Evolutionary conservation across 2,797 vertebrate species (phyloP).

Genomic region (Cichlasoma orientale): DNA sequence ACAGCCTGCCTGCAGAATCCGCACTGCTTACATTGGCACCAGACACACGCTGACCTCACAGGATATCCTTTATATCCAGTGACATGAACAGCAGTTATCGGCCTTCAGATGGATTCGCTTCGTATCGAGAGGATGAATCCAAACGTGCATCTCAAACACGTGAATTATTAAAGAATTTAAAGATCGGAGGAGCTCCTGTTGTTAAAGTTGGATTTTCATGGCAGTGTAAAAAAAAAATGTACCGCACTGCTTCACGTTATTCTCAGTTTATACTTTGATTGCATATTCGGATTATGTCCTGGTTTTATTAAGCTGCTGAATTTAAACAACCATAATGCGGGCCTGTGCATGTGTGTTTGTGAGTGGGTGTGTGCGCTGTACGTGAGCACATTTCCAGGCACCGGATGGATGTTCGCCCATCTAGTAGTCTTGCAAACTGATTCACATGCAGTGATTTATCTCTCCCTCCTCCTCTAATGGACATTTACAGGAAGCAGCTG

Average conservation of each 20-base stretch:
- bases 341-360: no score
- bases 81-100: fast-evolving
- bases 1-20: fast-evolving
- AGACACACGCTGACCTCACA: background rate
- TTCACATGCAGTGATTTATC: conserved; percentile 2
- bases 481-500: conserved; percentile 9
- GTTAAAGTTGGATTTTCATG: no score
- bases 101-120: background rate
- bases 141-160: no score
- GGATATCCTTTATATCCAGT: background rate
- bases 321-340: background rate
- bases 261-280: background rate
- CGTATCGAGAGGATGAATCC: background rate
- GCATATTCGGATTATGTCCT: background rate
- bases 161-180: no score
- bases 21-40: background rate
- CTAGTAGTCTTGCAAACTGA: background rate
- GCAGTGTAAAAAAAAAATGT: no score
- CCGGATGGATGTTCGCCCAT: background rate
- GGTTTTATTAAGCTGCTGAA: background rate
- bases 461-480: background rate
- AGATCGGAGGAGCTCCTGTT: no score
- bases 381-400: background rate
- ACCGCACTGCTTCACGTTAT: background rate
- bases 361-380: background rate